Base-by-base conservation (phyloP, 1,140 invertebrate genomes). In the Trachymyrmex cornetzi region DNA sequence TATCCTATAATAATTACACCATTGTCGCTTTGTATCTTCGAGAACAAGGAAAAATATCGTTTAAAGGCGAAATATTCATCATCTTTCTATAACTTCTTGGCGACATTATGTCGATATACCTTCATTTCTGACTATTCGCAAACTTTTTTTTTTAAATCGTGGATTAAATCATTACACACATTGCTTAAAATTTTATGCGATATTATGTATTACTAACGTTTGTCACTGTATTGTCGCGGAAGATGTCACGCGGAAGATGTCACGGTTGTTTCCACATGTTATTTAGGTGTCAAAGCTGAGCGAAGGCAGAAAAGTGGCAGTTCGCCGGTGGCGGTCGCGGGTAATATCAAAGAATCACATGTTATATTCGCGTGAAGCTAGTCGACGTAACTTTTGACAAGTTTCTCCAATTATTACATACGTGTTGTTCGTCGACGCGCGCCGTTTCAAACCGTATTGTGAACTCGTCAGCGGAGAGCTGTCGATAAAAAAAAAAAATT, bases 331-430 rank as follows among this genome's bases (percentile, higher is more conserved):
- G 24, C 34, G 38, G 44, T 38, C 79, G 64, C 63, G 64, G 14
- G 53, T 24, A 50, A 30, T 72, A 74, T 82, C 69, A 84, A 84
- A 74, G 80, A 84, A 84, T 74, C 27, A 69, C 67, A 72, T 82
- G 79, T 48, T 80, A 69, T 14, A 55, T 2, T 82, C 55, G 67
- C 66, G 53, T 74, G 80, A 84, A 74, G 55, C 80, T 67, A 48
- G 80, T 74, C 69, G 80, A 38, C 67, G 4, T 57, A 84, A 84
- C 67, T 84, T 74, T 74, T 61, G 67, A 84, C 80, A 50, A 27
- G 80, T 74, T 61, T 84, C 69, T 84, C 34, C 80, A 84, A 84
- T 84, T 84, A 84, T 74, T 74, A 24, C 38, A 30, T 72, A 67
- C 67, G 34, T 59, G 53, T 38, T 34, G 48, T 55, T 64, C 77